Percentiles rank a stretch among this genome's conserved stretches.
These are phyloP conservation scores for Pangasius larnaudii DNA, from an alignment of 2,797 vertebrate species.

Conservation along the genomic window DNA sequence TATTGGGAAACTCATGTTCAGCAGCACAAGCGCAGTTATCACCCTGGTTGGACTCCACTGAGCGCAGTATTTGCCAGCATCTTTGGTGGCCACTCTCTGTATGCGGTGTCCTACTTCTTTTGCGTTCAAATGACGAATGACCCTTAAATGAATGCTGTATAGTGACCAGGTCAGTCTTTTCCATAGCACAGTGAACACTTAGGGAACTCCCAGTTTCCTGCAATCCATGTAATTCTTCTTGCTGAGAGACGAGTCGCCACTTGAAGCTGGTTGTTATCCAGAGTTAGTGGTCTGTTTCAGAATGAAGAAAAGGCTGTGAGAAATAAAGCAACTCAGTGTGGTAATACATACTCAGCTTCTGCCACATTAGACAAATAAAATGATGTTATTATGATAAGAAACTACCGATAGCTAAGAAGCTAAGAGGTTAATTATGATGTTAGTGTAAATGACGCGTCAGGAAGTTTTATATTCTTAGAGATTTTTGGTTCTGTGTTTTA, in stretches of 20 bases:
- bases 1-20: conserved; percentile 4
- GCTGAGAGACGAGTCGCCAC: conserved; percentile 75
- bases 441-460: background rate
- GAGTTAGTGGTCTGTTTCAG: conserved; percentile 33
- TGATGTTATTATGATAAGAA: background rate
- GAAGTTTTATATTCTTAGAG: background rate
- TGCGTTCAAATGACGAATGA: conserved; percentile 83
- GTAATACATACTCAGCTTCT: conserved; percentile 2
- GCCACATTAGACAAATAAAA: background rate
- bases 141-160: conserved; percentile 78
- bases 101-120: conserved; percentile 75
- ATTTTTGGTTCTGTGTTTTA: background rate
- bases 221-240: conserved; percentile 76
- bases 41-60: conserved; percentile 68
- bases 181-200: conserved; percentile 65
- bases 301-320: conserved; percentile 7
- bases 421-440: background rate
- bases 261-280: conserved; percentile 46
- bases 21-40: conserved; percentile 26
- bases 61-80: conserved; percentile 69
- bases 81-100: conserved; percentile 83
- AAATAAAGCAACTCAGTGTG: conserved; percentile 10
- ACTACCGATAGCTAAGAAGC: background rate
- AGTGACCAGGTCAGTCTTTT: conserved; percentile 79
- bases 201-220: conserved; percentile 67